Evolutionary conservation across 2,113 vertebrate genomes (phyloP).

Genomic region (Herpetotheres cachinnans): DNA sequence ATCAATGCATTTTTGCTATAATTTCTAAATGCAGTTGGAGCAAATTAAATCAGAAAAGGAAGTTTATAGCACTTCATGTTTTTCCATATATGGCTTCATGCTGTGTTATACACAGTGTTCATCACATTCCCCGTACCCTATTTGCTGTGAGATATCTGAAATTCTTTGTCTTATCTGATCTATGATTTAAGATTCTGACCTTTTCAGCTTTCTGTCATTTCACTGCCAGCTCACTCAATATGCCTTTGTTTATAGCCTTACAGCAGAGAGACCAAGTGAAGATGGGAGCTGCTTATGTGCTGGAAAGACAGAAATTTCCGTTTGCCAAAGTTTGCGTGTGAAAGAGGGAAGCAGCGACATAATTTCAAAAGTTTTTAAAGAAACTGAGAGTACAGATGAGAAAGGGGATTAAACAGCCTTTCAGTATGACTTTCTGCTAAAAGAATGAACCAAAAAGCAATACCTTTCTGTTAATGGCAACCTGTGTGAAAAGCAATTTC

Average conservation of each 20-base stretch:
- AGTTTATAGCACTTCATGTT: slow-evolving; percentile 5
- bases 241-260: slow-evolving; percentile 48
- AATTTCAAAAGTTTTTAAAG: neutral
- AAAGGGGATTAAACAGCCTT: neutral
- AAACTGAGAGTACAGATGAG: neutral
- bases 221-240: slow-evolving; percentile 16
- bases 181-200: slow-evolving; percentile 56
- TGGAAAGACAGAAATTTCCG: neutral
- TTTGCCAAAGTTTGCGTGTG: neutral
- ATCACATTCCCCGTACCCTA: neutral
- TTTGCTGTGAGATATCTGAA: slow-evolving; percentile 39
- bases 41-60: slow-evolving; percentile 30
- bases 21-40: slow-evolving; percentile 8
- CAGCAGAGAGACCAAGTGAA: neutral
- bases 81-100: neutral
- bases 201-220: slow-evolving; percentile 53
- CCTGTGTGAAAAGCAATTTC: slow-evolving; percentile 45
- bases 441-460: neutral
- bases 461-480: slow-evolving; percentile 39
- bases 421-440: neutral
- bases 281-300: neutral
- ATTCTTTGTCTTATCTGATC: slow-evolving; percentile 53
- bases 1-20: neutral
- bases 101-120: neutral
- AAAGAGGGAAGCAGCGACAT: neutral